phyloP scores from a whole-genome alignment of 1,140 invertebrate genomes.

The Gryon sp. region DNA sequence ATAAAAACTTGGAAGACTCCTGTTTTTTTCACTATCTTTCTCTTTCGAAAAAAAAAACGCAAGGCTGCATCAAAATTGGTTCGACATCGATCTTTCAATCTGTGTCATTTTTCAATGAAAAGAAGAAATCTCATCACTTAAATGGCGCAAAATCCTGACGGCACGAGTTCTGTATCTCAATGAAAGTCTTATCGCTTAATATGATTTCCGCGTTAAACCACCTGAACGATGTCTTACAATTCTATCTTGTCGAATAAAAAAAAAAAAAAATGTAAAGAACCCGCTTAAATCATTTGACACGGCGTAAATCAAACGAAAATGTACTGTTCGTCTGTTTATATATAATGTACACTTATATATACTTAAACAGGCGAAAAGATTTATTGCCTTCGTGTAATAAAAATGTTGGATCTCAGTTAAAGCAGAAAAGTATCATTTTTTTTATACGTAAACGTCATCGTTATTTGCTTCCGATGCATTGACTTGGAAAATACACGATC shows the following conservation, averaged over 20 bases:
- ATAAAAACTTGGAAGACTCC: too few species aligned
- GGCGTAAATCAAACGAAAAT: constrained; percentile 9
- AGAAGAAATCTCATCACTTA: constrained; percentile 41
- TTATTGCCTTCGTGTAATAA: constrained; percentile 27
- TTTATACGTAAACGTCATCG: background rate
- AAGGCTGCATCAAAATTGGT: background rate
- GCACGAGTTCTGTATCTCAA: constrained; percentile 15
- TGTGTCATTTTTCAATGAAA: constrained; percentile 40
- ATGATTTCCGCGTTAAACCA: constrained; percentile 46
- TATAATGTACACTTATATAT: background rate
- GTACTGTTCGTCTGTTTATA: constrained; percentile 13
- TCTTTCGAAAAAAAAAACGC: too few species aligned
- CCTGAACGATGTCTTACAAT: constrained; percentile 25
- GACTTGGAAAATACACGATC: background rate
- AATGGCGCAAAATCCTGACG: constrained; percentile 21
- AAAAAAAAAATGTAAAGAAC: constrained; percentile 6
- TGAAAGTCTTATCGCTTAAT: constrained; percentile 45
- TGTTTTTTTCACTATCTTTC: too few species aligned
- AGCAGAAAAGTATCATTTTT: background rate
- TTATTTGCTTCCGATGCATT: background rate
- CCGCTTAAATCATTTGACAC: constrained; percentile 1
- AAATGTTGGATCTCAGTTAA: constrained; percentile 13
- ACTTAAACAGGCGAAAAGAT: constrained; percentile 1
- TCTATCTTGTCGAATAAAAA: constrained; percentile 39
- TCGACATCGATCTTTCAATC: constrained; percentile 20